phyloP scores from a whole-genome alignment of 2,113 vertebrate species.

The Gallinago paraguaiae region DNA sequence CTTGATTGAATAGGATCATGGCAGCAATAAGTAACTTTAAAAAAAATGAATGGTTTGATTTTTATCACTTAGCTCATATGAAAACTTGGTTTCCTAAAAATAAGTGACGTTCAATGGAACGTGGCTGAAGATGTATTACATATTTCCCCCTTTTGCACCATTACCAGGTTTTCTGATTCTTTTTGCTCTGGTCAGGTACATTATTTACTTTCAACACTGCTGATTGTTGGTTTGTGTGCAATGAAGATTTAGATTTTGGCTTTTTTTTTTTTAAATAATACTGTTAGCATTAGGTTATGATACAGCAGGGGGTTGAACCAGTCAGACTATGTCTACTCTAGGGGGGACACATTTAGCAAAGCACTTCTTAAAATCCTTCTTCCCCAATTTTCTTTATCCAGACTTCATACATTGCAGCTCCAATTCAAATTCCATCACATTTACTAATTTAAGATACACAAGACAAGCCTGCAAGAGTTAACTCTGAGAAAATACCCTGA shows the following conservation, averaged over 20 bases:
- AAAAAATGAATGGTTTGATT: not conserved
- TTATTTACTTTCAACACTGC: not conserved
- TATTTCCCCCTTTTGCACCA: not conserved
- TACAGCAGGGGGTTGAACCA: not conserved
- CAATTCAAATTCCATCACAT: not conserved
- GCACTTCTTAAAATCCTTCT: not conserved
- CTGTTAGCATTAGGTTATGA: not conserved
- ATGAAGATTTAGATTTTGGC: not conserved
- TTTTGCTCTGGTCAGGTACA: not conserved
- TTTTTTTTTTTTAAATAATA: not conserved
- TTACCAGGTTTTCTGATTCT: not conserved
- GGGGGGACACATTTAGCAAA: not conserved
- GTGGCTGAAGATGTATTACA: not conserved
- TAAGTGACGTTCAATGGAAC: not conserved
- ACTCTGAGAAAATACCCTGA: not conserved
- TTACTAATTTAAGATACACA: not conserved
- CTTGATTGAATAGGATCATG: not conserved
- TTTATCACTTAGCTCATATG: not conserved
- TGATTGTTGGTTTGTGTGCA: not conserved
- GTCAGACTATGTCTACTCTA: not conserved
- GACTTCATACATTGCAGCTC: not conserved
- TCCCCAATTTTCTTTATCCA: not conserved
- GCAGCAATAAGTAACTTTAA: not conserved
- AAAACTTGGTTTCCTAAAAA: not conserved
- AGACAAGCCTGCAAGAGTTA: not conserved